Evolutionary conservation across 2,888 invertebrate species (phyloP).

Genomic region (Agrotis ipsilon): DNA sequence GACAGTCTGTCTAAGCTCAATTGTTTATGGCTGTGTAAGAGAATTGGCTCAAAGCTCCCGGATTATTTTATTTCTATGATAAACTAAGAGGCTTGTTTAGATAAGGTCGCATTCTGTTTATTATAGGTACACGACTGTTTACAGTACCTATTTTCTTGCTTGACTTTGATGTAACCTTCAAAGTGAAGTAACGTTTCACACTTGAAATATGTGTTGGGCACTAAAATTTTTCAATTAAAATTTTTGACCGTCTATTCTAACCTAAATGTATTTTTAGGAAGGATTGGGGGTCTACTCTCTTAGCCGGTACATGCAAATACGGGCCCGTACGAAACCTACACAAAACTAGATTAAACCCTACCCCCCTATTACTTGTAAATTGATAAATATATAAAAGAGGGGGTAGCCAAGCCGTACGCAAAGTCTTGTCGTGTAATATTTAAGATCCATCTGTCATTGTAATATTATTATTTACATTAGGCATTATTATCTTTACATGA

Average conservation of each 20-base stretch:
- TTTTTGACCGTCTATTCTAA: no score
- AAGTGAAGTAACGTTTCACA: neutral
- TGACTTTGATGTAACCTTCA: slow-evolving; percentile 11
- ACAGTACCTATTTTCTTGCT: neutral
- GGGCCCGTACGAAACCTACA: no score
- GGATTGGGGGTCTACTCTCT: no score
- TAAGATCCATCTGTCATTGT: neutral
- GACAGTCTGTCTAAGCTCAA: slow-evolving; percentile 33
- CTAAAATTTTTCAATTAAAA: neutral
- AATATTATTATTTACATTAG: neutral
- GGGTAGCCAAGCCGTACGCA: no score
- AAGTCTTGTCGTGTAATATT: no score
- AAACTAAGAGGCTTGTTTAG: neutral
- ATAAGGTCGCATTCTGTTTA: neutral
- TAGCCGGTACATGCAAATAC: no score
- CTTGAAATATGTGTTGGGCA: neutral
- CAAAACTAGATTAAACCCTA: no score
- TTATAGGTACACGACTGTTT: neutral
- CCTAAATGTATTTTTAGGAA: no score
- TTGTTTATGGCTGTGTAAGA: slow-evolving; percentile 9
- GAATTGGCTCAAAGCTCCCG: slow-evolving; percentile 6
- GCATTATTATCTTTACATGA: no score
- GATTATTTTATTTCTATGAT: neutral
- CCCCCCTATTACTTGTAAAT: no score
- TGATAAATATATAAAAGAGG: no score